Evolutionary conservation across 2,888 invertebrate genomes (phyloP), one percentile per base, ranked within the genome.

Genomic region (Heterodera filipjevi): DNA sequence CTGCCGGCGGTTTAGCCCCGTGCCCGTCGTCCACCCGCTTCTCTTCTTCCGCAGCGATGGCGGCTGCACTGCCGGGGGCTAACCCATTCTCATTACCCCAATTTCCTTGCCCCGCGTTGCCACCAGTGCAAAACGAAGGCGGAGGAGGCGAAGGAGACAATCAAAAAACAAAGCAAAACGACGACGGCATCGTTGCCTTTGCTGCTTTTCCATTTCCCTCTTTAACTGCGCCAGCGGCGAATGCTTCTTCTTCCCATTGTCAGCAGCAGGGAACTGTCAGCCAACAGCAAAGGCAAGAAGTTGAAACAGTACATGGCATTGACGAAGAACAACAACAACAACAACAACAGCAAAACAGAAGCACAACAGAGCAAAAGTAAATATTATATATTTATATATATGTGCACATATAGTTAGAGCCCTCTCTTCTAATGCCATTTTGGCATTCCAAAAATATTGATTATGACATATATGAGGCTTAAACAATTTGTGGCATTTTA

Each of bases 61-160:
- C n/a, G 46, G 68, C 33, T 10, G 33, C 68, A 39, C 39, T 12
- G 39, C 39, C 39, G 39, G 68, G 3, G 8, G 32, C 68, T 27
- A 68, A 35, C 35, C 68, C 68, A 32, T 35, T 68, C 35, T 68
- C 68, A 68, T 68, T 68, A 68, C 68, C 33, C 68, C 68, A 68
- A 68, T 68, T 68, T 68, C 33, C 35, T 32, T 32, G 32, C 32
- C 68, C 68, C 19, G 32, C 68, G 35, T 19, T 35, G 66, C 8
- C 64, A 27, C 6, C 12, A 39, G 39, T 39, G 39, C 39, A 39
- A 6, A 39, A 12, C 39, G 12, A 12, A 6, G 12, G 39, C 39
- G 3, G 49, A 14, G 16, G n/a, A 59, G 59, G 10, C 8, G 27
- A 59, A 59, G 59, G 27, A 27, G n/a, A 59, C 5, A n/a, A 59